Base-by-base conservation (phyloP, 2,797 vertebrate species). In the Siniperca obscura region DNA sequence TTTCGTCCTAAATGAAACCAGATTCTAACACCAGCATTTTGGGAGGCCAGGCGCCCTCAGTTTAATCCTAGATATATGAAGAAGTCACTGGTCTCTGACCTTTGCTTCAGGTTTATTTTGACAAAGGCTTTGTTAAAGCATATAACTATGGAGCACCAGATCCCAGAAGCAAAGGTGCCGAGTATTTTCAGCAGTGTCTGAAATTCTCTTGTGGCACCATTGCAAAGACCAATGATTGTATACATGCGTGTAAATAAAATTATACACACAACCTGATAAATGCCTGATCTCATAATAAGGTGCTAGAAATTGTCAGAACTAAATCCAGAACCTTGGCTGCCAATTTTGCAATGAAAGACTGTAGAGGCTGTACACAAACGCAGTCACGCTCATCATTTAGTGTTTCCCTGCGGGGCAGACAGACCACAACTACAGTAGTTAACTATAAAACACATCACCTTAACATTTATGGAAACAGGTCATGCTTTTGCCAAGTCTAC, bases 141-240 rank as follows among this genome's bases (percentile, higher is more conserved):
- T 85, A 82, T 69, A 86, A 84, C 79, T 76, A 46, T 66, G 62
- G 67, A 76, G 56, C 65, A 40, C 40, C 71, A 70, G 61, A 85
- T 87, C 74, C 80, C 76, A 84, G 71, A 84, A 87, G 76, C 74
- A 83, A 82, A 81, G 50, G 62, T 88, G 84, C 84, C 1, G 70
- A 81, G 89, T 93, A 93, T 95, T 95, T 95, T 92, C 87, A 92
- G 90, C 83, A 62, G 70, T 76, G 84, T 91, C 90, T 84, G 87
- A 93, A 85, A 92, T 92, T 91, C 84, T 87, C 79, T 61, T 21
- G 50, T 76, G 74, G 52, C 76, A 86, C 56, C 75, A 46, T 11
- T 59, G 40, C 80, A 88, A 46, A 71, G 64, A 83, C 62, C 46
- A 62, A 13, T 50, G 61, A 65, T 79, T 82, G 62, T 55, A 38